A percentile compares a stretch with the other conserved stretches of the same genome.
phyloP scores from a whole-genome alignment of 1,140 invertebrate genomes.

The Protaetia brevitarsis region DNA sequence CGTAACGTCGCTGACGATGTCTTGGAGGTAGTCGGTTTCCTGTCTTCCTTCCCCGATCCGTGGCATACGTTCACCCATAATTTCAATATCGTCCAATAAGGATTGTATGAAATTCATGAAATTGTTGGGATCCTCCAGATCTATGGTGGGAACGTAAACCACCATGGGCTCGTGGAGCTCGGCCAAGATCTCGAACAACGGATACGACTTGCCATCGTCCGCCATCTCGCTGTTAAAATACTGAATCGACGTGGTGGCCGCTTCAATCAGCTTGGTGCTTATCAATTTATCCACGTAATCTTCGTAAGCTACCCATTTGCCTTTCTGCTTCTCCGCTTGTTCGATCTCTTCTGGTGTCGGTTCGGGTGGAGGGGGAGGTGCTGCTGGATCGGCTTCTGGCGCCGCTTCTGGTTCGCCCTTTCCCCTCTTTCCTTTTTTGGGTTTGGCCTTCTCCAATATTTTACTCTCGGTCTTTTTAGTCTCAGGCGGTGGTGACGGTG shows the following conservation, averaged over 20 bases:
- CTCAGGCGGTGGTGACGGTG: constrained; percentile 19
- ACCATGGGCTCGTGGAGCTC: constrained; percentile 62
- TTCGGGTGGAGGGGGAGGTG: constrained; percentile 4
- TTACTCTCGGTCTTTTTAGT: constrained; percentile 1
- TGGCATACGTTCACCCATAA: constrained; percentile 37
- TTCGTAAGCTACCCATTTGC: constrained; percentile 61
- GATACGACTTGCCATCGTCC: constrained; percentile 44
- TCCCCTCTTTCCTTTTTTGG: constrained; percentile 23
- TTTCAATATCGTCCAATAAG: constrained; percentile 38
- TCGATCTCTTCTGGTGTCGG: constrained; percentile 27
- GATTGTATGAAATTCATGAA: constrained; percentile 46
- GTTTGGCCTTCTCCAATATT: constrained; percentile 20
- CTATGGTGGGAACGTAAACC: constrained; percentile 61
- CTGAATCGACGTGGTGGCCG: constrained; percentile 47
- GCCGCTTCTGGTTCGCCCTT: constrained; percentile 18
- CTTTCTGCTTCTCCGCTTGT: constrained; percentile 1
- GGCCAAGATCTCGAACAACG: constrained; percentile 63
- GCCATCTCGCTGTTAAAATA: constrained; percentile 48
- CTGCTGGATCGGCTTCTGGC: not conserved
- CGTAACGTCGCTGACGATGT: constrained; percentile 58
- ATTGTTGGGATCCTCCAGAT: constrained; percentile 56
- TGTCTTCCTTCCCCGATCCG: constrained; percentile 21
- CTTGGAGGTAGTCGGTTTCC: constrained; percentile 28
- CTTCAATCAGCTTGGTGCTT: constrained; percentile 56
- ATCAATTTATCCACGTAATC: constrained; percentile 64